Conservation (phyloP, 2,797 vertebrate genomes). For the Hemitrygon akajei region DNA sequence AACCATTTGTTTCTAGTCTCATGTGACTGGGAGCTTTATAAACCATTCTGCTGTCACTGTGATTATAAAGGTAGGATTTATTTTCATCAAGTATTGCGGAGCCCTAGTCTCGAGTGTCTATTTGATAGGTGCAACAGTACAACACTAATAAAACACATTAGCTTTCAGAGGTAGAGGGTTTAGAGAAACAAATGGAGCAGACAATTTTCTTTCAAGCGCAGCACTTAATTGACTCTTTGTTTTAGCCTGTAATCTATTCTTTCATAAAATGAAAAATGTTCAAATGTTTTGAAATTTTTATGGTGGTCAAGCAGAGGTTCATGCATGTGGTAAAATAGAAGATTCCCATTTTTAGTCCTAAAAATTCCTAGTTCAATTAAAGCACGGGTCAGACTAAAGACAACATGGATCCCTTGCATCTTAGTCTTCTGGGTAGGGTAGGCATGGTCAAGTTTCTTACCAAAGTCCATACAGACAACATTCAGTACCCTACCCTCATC, state of each 20-base stretch:
- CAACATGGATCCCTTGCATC: too few species aligned
- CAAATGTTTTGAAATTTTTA: background rate
- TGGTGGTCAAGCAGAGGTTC: background rate
- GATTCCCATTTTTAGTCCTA: background rate
- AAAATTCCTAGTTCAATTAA: background rate
- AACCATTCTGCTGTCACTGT: background rate
- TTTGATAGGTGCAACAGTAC: background rate
- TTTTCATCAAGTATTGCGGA: background rate
- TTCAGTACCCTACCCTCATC: too few species aligned
- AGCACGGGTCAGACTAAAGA: background rate
- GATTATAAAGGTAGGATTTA: background rate
- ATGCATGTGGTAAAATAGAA: background rate
- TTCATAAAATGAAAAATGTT: too few species aligned
- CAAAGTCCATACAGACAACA: too few species aligned
- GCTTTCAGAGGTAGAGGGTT: background rate
- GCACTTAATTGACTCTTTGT: background rate
- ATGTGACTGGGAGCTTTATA: background rate
- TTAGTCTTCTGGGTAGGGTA: too few species aligned
- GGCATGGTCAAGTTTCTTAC: too few species aligned
- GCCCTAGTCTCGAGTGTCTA: background rate
- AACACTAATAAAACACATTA: background rate
- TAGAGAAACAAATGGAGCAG: background rate
- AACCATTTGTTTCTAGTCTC: background rate
- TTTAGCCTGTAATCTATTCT: background rate
- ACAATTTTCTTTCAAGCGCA: background rate